A percentile compares a stretch with the other conserved stretches of the same genome.
Conservation (phyloP, 2,888 invertebrate species). For the Ypsolopha sequella region DNA sequence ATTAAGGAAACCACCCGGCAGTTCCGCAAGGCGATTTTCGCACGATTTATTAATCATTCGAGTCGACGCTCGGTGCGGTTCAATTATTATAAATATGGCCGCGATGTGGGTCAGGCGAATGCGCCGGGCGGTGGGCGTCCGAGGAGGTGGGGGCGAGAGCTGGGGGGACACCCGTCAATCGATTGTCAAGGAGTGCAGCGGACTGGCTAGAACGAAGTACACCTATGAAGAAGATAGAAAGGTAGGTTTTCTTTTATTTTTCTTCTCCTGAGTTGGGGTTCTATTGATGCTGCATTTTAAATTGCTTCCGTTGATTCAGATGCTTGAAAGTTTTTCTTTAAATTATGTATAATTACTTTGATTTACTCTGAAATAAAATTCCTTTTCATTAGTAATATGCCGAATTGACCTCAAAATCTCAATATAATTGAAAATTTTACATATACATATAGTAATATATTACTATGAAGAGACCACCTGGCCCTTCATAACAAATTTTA, state of each 20-base stretch:
- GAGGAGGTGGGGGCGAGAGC: slow-evolving; percentile 21
- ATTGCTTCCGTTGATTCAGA: not conserved
- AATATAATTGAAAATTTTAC: too few species aligned
- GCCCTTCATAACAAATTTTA: too few species aligned
- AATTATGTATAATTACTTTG: too few species aligned
- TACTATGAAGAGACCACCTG: too few species aligned
- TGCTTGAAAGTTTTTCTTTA: not conserved
- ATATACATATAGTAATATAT: too few species aligned
- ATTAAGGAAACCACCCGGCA: slow-evolving; percentile 5
- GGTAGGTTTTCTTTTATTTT: slow-evolving; percentile 11
- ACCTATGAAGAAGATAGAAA: slow-evolving; percentile 6
- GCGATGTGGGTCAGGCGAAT: slow-evolving; percentile 16
- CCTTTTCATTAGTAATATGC: too few species aligned
- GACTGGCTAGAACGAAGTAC: slow-evolving; percentile 13
- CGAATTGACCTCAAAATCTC: too few species aligned
- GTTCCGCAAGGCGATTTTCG: slow-evolving; percentile 6
- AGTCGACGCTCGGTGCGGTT: slow-evolving; percentile 14
- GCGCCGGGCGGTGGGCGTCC: slow-evolving; percentile 19
- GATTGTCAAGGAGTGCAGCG: slow-evolving; percentile 66
- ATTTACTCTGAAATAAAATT: too few species aligned
- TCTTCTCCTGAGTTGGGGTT: not conserved
- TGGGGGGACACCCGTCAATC: slow-evolving; percentile 65
- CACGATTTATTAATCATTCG: slow-evolving; percentile 17
- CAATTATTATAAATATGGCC: slow-evolving; percentile 20
- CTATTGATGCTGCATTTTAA: not conserved